phyloP scores from a whole-genome alignment of 1,140 invertebrate genomes.

The Gonioctena quinquepunctata region DNA sequence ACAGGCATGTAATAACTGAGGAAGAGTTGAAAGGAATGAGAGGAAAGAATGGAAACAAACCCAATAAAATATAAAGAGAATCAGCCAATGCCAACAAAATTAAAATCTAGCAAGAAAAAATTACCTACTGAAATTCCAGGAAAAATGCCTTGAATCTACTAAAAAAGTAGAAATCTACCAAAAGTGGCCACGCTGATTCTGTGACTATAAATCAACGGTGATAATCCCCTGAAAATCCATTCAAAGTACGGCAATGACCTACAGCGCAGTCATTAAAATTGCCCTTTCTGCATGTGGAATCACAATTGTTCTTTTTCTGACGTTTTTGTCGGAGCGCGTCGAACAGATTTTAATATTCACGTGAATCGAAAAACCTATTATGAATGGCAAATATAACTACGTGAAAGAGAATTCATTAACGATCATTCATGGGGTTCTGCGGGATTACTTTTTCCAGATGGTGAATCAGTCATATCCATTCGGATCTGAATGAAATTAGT shows the following conservation, averaged over 20 bases:
- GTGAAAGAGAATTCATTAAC: constrained; percentile 9
- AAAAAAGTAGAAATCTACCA: no score
- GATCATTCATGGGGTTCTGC: constrained; percentile 6
- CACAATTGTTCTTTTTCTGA: constrained; percentile 6
- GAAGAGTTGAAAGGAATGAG: no score
- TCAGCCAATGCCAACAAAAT: no score
- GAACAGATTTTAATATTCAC: constrained; percentile 12
- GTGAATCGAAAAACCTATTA: neutral
- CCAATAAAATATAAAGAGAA: no score
- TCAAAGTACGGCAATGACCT: neutral
- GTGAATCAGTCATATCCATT: neutral
- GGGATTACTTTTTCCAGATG: neutral
- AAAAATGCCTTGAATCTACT: no score
- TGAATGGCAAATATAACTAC: constrained; percentile 13
- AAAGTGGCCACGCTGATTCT: no score
- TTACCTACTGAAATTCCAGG: no score
- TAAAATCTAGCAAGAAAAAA: no score
- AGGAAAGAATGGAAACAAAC: no score
- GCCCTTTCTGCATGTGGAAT: constrained; percentile 15
- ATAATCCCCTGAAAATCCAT: neutral
- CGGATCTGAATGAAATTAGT: neutral
- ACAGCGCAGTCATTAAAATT: neutral
- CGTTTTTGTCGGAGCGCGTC: neutral
- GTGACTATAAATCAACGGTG: neutral
- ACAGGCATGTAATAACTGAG: no score